Evolutionary conservation across 2,113 vertebrate species (phyloP), one percentile per base, ranked within the genome.

Genomic region (Tetraodon nigroviridis): DNA sequence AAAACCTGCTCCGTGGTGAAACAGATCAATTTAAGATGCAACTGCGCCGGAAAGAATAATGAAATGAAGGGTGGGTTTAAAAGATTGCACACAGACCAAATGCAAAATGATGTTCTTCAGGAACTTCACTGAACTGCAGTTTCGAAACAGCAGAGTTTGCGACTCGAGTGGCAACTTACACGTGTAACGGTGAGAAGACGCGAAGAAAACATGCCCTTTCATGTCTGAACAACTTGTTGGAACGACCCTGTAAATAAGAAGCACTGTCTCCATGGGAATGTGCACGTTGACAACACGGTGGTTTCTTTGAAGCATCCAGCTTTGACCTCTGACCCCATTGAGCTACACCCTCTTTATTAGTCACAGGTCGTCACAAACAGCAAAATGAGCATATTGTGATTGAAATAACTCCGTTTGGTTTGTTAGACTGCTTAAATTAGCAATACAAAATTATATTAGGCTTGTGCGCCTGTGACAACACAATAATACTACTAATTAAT

Each of bases 201-300:
- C 37, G 51, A 58, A 66, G 51, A 67, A 77, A 37, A 84, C 81
- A 73, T 86, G 67, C 58, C 61, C 80, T 80, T 78, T 81, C 84
- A 90, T 88, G 84, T 86, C 76, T 88, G 84, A 81, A 86, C 87
- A 85, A 89, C 88, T 41, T 22, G 56, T 76, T 67, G 67, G 71
- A 67, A 75, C 53, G 58, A 67, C 69, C 62, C 41, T 55, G 70
- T 63, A 66, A 83, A 84, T 67, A 45, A 82, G 59, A 71, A 56
- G 37, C 60, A 42, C 67, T 18, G 67, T 82, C 82, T 77, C 76
- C 69, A 83, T 75, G 72, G 77, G 78, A 80, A 87, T 82, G 72
- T 78, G 70, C 72, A 77, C 58, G 61, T 45, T 42, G 52, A 52
- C 64, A 73, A 53, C 69, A 24, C 67, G 76, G 69, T 60, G 68